Base-by-base conservation (phyloP, 2,888 invertebrate genomes). In the Luffia ferchaultella region DNA sequence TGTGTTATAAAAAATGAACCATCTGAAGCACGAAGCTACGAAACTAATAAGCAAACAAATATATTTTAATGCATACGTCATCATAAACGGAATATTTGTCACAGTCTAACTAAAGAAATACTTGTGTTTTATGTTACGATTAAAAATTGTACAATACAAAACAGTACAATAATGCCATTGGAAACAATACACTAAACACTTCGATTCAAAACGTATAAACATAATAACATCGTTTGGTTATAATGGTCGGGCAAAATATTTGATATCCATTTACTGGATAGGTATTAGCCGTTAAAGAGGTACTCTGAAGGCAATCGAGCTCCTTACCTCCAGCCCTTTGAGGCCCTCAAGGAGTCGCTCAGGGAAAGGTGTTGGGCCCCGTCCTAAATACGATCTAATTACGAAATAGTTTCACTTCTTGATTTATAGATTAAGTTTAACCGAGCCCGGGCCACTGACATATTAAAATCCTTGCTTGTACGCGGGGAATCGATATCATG, bases 371-470 rank as follows among this genome's bases (percentile, higher is more conserved):
- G 80, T 80, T 76, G 74, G 76, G 71, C 76, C 71, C 75, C 70
- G 64, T 67, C 71, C 80, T 84, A 82, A 84, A 83, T 78, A 73
- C 82, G 80, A 84, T 85, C 84, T 84, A 85, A 85, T 85, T 85
- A 82, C 83, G 73, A 76, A 84, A 85, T 85, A 85, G 85, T 85
- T 85, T 80, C 74, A 75, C 82, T 83, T 78, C 80, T 83, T 85
- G 85, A 85, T 85, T 85, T 85, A 85, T 85, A 82, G 82, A 77
- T 77, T 72, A 80, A 84, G 82, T 85, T 85, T 64, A 63, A 63
- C 64, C 60, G 58, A 62, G 64, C 57, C 58, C 61, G 71, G 72
- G 71, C 71, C 68, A 60, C 61, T 69, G 67, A 73, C 68, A 74
- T 75, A 71, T 73, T 77, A 73, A 75, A 77, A 76, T 74, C 70